Evolutionary conservation across 2,113 vertebrate genomes (phyloP).

Genomic region (western clawed frog (Xenopus tropicalis)): DNA sequence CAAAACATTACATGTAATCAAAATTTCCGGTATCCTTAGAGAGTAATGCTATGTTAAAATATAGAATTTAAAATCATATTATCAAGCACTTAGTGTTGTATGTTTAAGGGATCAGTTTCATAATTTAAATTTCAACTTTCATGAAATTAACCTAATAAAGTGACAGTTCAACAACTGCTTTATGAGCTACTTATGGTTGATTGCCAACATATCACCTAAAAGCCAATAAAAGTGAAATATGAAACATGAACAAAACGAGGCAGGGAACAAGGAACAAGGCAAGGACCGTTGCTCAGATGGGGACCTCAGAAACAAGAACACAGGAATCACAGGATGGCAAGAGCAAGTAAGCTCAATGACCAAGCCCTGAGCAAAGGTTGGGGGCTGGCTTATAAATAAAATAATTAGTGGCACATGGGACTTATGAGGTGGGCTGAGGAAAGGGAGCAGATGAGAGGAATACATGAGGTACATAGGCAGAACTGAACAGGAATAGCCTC

Average conservation of each 20-base stretch:
- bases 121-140: constrained; percentile 3
- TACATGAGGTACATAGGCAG: too few species aligned
- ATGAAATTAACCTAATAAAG: background rate
- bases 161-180: constrained; percentile 11
- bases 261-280: too few species aligned
- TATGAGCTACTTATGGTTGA: background rate
- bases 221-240: background rate
- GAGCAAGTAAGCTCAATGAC: too few species aligned
- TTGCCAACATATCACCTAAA: background rate
- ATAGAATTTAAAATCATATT: background rate
- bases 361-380: too few species aligned
- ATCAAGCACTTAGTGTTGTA: background rate
- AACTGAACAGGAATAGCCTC: too few species aligned
- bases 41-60: constrained; percentile 1
- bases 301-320: too few species aligned
- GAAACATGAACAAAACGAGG: background rate
- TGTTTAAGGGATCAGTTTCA: background rate
- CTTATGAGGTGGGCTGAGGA: too few species aligned
- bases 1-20: constrained; percentile 19
- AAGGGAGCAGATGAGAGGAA: too few species aligned
- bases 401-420: too few species aligned
- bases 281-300: too few species aligned
- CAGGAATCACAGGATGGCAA: too few species aligned
- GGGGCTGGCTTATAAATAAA: too few species aligned
- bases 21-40: background rate